Base-by-base conservation (phyloP, 2,888 invertebrate genomes). In the Eupithecia insigniata region DNA sequence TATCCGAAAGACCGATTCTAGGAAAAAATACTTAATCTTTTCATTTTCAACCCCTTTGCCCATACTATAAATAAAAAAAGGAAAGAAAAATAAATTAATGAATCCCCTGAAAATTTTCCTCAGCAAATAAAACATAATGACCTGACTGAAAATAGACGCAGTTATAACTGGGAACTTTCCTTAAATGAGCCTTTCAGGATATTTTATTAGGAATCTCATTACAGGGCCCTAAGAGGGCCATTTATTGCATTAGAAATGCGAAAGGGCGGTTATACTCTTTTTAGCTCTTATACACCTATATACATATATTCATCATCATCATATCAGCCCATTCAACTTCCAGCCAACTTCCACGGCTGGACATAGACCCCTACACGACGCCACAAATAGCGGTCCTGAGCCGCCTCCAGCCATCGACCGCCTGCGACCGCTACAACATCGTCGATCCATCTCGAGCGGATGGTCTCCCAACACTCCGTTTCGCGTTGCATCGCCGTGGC, bases 161-260 rank as follows among this genome's bases (percentile, higher is more conserved):
- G 62, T 71, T 51, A 71, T 69, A 69, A 67, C 69, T 76, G 66
- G 43, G 68, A 74, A 70, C 64, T 66, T 36, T 71, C 69, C 36
- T 70, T 64, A 58, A 74, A 76, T 70, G 71, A 71, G 55, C 70
- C 69, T 69, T 67, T 74, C 65, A 73, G 58, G 70, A 71, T 69
- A 78, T 74, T 72, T 74, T 68, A 74, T 67, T 67, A 72, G 46
- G 61, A 71, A 60, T 72, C 60, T 64, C 72, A 75, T 77, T 77
- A 73, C 72, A 70, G 58, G 62, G 46, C 69, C 66, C 68, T 60
- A 64, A 66, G 58, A 55, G 64, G 64, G 51, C n/a, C 66, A 61
- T 72, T 64, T 69, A 73, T 66, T 72, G 66, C 70, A 61, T 65
- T 70, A 62, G 39, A 58, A 73, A 71, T 69, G 22, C 16, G 32